Evolutionary conservation across 2,888 invertebrate species (phyloP).

Genomic region (Dioctria linearis): DNA sequence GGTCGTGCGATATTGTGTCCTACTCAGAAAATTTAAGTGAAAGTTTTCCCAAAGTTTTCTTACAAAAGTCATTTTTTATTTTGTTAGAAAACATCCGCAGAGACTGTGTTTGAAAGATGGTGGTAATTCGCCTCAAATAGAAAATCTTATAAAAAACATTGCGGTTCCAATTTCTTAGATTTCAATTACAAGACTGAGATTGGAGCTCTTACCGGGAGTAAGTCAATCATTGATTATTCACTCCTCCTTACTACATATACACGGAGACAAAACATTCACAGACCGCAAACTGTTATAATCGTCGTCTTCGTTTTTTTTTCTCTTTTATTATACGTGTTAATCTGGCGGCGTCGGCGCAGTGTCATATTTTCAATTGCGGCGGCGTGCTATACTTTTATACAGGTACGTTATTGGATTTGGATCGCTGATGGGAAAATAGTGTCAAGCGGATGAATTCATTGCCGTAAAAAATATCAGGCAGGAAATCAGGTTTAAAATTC

Average conservation of each 20-base stretch:
- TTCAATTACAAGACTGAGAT: not conserved
- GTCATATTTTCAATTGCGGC: slow-evolving; percentile 5
- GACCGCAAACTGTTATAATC: slow-evolving; percentile 23
- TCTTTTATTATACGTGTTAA: not conserved
- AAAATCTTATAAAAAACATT: not conserved
- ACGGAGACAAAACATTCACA: slow-evolving; percentile 11
- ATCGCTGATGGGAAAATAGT: slow-evolving; percentile 26
- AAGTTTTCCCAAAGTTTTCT: no score
- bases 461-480: slow-evolving; percentile 32
- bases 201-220: slow-evolving; percentile 4
- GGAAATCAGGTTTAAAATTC: slow-evolving; percentile 42
- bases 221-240: slow-evolving; percentile 25
- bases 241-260: not conserved
- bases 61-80: no score
- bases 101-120: no score
- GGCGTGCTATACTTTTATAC: not conserved
- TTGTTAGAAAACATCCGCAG: no score
- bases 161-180: slow-evolving; percentile 23
- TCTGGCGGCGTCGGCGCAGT: not conserved
- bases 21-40: no score
- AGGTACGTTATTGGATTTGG: slow-evolving; percentile 10
- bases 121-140: no score
- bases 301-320: not conserved
- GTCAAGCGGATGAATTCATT: slow-evolving; percentile 45
- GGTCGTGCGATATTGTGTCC: not conserved